Conservation (phyloP, 1,140 invertebrate species). For the Cephus cinctus region DNA sequence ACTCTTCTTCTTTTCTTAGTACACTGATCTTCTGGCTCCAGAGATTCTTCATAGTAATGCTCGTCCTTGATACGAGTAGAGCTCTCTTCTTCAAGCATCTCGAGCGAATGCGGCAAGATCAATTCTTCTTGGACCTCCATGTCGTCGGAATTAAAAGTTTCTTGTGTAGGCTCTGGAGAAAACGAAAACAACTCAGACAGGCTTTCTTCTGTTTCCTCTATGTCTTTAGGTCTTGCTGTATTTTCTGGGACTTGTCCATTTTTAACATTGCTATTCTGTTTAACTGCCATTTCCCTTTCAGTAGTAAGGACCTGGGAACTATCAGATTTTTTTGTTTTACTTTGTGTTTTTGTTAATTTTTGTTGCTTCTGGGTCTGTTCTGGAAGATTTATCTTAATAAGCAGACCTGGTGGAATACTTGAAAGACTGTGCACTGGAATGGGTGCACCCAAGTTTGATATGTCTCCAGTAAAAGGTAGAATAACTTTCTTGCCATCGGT, state of each 20-base stretch:
- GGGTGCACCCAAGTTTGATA: slow-evolving; percentile 46
- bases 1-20: slow-evolving; percentile 3
- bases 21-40: not conserved
- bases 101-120: slow-evolving; percentile 13
- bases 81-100: slow-evolving; percentile 15
- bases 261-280: slow-evolving; percentile 8
- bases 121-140: slow-evolving; percentile 9
- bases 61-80: slow-evolving; percentile 9
- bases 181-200: slow-evolving; percentile 20
- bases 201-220: slow-evolving; percentile 13
- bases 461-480: slow-evolving; percentile 47
- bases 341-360: slow-evolving; percentile 17
- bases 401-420: slow-evolving; percentile 49
- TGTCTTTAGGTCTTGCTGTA: not conserved
- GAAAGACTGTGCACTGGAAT: slow-evolving; percentile 52
- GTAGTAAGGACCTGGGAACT: too few species aligned
- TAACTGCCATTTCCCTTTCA: too few species aligned
- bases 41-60: not conserved
- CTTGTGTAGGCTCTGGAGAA: slow-evolving; percentile 14
- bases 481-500: slow-evolving; percentile 47
- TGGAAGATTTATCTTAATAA: slow-evolving; percentile 54
- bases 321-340: slow-evolving; percentile 21
- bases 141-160: slow-evolving; percentile 5
- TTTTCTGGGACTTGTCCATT: not conserved
- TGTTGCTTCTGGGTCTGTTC: slow-evolving; percentile 29